These are phyloP conservation scores for Callipepla squamata DNA, from an alignment of 2,113 vertebrate genomes.

Conservation along the genomic window DNA sequence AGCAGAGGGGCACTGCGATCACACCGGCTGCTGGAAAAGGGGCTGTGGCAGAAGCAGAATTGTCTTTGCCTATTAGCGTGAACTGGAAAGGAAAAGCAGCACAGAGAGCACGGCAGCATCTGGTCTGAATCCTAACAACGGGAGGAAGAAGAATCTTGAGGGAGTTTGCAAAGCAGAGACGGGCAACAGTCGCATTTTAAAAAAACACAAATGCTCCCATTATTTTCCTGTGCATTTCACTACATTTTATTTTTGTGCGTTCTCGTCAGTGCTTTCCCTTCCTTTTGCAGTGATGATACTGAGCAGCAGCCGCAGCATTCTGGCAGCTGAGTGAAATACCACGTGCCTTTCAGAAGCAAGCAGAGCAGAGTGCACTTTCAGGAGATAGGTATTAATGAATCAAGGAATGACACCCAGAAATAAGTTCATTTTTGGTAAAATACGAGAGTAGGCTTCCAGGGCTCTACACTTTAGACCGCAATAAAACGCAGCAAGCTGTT, in stretches of 20 bases:
- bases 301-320: background rate
- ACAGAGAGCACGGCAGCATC: accelerated
- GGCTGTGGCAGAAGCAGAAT: background rate
- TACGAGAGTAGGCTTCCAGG: background rate
- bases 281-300: background rate
- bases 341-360: background rate
- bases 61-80: background rate
- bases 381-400: background rate
- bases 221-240: background rate
- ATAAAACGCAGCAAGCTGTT: background rate
- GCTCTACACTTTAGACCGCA: background rate
- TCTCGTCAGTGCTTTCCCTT: background rate
- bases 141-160: background rate
- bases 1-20: accelerated
- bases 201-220: accelerated
- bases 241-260: background rate
- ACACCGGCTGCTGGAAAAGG: background rate
- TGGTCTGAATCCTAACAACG: background rate
- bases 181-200: background rate
- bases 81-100: background rate
- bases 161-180: background rate
- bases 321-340: background rate
- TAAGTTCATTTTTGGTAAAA: background rate
- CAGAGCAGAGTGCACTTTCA: background rate
- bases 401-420: background rate